Percentiles rank a stretch among this genome's conserved stretches.
phyloP scores from a whole-genome alignment of 2,113 vertebrate genomes.

The Tursiops truncatus region DNA sequence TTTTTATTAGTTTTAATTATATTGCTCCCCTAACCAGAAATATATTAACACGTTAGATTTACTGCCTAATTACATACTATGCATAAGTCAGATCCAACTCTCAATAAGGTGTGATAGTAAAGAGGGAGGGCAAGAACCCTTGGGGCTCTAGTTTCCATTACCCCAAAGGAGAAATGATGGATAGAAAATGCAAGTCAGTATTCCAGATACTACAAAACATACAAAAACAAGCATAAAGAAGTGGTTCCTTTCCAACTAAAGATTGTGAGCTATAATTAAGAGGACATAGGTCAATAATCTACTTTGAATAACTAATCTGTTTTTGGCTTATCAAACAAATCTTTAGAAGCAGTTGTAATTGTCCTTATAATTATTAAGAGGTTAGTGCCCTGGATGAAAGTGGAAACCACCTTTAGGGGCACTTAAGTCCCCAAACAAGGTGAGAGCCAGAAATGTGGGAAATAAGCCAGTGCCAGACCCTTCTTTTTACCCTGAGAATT shows the following conservation, averaged over 20 bases:
- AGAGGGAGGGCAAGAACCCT: not conserved
- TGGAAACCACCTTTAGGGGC: not conserved
- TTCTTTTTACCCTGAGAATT: not conserved
- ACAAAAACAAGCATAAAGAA: not conserved
- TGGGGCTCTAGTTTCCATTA: not conserved
- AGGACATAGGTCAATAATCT: not conserved
- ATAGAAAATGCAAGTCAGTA: not conserved
- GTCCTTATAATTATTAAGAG: not conserved
- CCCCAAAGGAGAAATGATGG: not conserved
- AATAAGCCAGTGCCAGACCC: not conserved
- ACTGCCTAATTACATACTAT: slow-evolving; percentile 19
- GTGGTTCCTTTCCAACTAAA: not conserved
- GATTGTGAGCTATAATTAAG: not conserved
- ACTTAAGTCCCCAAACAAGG: not conserved
- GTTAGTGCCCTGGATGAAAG: not conserved
- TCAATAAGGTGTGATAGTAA: not conserved
- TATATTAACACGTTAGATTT: slow-evolving; percentile 49
- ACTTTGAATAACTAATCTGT: not conserved
- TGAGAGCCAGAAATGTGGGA: not conserved
- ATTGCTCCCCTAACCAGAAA: slow-evolving; percentile 47
- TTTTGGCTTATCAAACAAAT: not conserved
- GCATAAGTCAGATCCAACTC: not conserved
- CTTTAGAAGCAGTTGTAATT: not conserved
- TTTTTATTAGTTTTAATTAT: slow-evolving; percentile 64
- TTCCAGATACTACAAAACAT: not conserved